Evolutionary conservation across 2,797 vertebrate genomes (phyloP).

Genomic region (Enteromius trimaculatus): DNA sequence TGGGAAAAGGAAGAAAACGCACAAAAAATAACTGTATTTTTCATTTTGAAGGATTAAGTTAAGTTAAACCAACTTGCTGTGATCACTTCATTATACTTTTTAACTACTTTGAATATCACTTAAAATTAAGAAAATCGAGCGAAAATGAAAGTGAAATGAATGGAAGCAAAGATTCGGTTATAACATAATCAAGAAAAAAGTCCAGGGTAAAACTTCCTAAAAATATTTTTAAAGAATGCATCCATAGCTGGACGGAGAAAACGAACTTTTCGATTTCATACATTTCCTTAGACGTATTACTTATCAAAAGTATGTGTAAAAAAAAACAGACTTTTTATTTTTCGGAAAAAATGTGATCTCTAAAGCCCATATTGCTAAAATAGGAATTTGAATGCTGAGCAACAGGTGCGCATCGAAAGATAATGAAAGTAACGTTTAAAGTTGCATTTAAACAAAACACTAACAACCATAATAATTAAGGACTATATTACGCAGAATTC

Average conservation of each 20-base stretch:
- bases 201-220: neutral
- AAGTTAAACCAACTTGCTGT: neutral
- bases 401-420: conserved; percentile 40
- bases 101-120: neutral
- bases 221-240: neutral
- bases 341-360: neutral
- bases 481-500: neutral
- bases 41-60: neutral
- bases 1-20: neutral
- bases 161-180: neutral
- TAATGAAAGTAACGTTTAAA: conserved; percentile 23
- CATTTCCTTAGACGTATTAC: neutral
- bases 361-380: neutral
- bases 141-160: conserved; percentile 7
- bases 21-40: neutral
- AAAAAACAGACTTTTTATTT: neutral
- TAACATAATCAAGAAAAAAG: neutral
- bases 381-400: conserved; percentile 1
- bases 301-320: neutral
- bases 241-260: neutral
- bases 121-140: neutral
- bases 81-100: neutral
- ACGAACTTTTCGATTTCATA: neutral
- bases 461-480: neutral
- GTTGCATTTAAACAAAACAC: neutral